Conservation (phyloP, 2,113 vertebrate species). For the Oncorhynchus tshawytscha region DNA sequence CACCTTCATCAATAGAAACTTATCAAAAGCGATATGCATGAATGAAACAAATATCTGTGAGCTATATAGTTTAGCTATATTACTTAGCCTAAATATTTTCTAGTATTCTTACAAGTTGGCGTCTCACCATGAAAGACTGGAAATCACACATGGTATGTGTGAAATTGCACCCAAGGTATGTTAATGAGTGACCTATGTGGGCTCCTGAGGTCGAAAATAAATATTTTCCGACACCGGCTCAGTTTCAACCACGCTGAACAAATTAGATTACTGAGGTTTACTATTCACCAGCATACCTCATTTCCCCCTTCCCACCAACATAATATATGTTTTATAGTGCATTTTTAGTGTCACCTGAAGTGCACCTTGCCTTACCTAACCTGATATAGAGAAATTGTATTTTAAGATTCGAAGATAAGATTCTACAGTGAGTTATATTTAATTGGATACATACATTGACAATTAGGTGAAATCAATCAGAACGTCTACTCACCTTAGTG, state of each 20-base stretch:
- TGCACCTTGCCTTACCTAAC: too few relatives aligned
- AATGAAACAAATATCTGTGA: not conserved
- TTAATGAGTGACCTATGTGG: conserved; percentile 48
- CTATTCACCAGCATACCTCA: conserved; percentile 64
- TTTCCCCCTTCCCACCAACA: conserved; percentile 46
- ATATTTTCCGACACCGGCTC: conserved; percentile 76
- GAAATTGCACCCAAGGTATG: conserved; percentile 45
- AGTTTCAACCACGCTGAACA: conserved; percentile 78
- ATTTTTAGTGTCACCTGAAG: too few relatives aligned
- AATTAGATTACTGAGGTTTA: conserved; percentile 77
- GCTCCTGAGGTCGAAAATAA: conserved; percentile 55
- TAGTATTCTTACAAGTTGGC: not conserved
- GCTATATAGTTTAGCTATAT: not conserved
- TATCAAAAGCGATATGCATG: not conserved
- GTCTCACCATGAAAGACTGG: conserved; percentile 16
- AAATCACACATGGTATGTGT: conserved; percentile 44
- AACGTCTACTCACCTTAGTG: too few relatives aligned
- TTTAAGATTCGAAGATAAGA: too few relatives aligned
- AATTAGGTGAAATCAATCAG: too few relatives aligned
- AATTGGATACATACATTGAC: too few relatives aligned
- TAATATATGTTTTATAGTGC: too few relatives aligned
- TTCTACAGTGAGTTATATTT: too few relatives aligned
- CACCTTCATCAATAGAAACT: conserved; percentile 59
- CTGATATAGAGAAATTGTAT: too few relatives aligned
- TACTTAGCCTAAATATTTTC: conserved; percentile 17